Evolutionary conservation across 2,888 invertebrate genomes (phyloP), one percentile per base, ranked within the genome.

Genomic region (Chorisops tibialis): DNA sequence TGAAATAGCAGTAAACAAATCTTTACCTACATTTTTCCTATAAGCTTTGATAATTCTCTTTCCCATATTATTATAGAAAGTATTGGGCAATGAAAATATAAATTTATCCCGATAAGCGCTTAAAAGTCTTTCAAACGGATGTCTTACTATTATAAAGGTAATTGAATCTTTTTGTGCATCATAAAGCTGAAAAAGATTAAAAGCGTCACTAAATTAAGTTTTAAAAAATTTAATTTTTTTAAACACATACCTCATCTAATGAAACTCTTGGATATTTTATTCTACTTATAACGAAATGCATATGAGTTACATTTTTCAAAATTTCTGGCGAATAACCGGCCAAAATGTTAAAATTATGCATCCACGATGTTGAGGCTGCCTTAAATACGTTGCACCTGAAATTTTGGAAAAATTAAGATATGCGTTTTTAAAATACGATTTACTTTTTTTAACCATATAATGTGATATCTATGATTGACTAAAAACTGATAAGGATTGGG

Each of bases 321-420:
- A 88, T 91, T 58, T 85, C 84, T 9, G 89, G 85, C 62, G 87
- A 85, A 76, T 91, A 91, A 70, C 92, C 92, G 7, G 91, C 91
- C 77, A 93, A 84, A 58, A 91, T 79, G 77, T 92, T 91, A 78
- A 93, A 92, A 79, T 92, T 92, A 79, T 91, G 91, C 88, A 93
- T 91, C 92, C 93, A 93, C 0, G 92, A 91, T 16, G 92, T 91
- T n/a, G 92, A 92, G 2, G 89, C 90, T 4, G 89, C 89, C 81
- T 89, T 89, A 74, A 89, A 89, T 65, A 89, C 85, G 73, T 89
- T 89, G 74, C 89, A 89, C 85, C 85, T 85, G 73, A 35, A 73
- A 70, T n/a, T n/a, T n/a, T n/a, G 41, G n/a, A 14, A 43, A 41
- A 30, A 11, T 21, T n/a, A n/a, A 11, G 1, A 24, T 22, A 12